Evolutionary conservation across 1,140 invertebrate species (phyloP).

Genomic region (Brachionus plicatilis): DNA sequence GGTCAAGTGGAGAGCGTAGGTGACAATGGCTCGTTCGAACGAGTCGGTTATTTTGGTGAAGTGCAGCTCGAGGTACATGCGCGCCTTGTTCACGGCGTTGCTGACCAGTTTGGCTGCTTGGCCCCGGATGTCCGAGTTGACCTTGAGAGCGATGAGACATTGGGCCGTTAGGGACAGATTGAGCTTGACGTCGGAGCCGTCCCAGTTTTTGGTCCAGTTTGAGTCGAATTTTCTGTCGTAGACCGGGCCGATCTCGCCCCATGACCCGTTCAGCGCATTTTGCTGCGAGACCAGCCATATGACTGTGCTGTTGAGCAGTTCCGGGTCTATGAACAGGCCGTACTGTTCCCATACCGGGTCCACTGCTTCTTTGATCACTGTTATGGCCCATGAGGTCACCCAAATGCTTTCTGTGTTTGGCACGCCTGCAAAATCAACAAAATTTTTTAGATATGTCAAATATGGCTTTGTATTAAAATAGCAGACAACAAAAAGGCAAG

Average conservation of each 20-base stretch:
- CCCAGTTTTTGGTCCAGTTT: background rate
- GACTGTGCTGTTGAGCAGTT: slow-evolving; percentile 49
- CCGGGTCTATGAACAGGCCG: slow-evolving; percentile 50
- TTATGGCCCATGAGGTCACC: slow-evolving; percentile 53
- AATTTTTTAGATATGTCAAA: background rate
- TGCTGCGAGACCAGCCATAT: slow-evolving; percentile 48
- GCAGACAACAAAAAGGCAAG: too few relatives aligned
- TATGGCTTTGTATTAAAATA: too few relatives aligned
- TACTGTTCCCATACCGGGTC: slow-evolving; percentile 50
- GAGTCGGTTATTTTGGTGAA: slow-evolving; percentile 67
- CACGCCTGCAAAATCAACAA: background rate
- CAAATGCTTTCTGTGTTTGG: slow-evolving; percentile 34
- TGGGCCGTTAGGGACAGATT: slow-evolving; percentile 40
- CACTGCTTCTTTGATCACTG: slow-evolving; percentile 47
- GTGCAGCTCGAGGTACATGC: slow-evolving; percentile 76
- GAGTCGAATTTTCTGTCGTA: slow-evolving; percentile 50
- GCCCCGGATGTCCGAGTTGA: slow-evolving; percentile 48
- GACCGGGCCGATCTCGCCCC: slow-evolving; percentile 43
- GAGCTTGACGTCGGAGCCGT: background rate
- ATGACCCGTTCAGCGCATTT: slow-evolving; percentile 50
- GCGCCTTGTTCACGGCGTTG: slow-evolving; percentile 59
- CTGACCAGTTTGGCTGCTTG: slow-evolving; percentile 40
- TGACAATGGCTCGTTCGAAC: slow-evolving; percentile 77
- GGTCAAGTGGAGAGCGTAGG: slow-evolving; percentile 74
- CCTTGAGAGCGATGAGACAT: slow-evolving; percentile 41